Base-by-base conservation (phyloP, 2,888 invertebrate genomes). In the Sacculina carcini region DNA sequence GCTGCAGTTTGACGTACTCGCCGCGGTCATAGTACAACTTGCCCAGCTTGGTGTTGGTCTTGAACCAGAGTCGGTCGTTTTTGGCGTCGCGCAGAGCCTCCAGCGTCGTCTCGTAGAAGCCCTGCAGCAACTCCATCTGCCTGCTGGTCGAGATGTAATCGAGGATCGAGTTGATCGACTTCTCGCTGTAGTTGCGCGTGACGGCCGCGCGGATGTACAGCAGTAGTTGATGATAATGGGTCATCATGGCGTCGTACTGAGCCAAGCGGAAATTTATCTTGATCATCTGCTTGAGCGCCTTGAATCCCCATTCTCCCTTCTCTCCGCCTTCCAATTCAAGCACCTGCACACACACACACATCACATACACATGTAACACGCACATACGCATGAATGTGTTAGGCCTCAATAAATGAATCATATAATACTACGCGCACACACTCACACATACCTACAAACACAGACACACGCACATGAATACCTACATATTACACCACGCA, bases 221-320 rank as follows among this genome's bases (percentile, higher is more conserved):
- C 51, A 99, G 71, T 51, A 98, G 71, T 65, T 92, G 87, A 64
- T 94, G 90, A 67, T 99, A 98, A 57, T 89, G 73, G 5, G 73
- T 69, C 85, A 92, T 87, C 90, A 92, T 92, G 68, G 92, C 87
- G 57, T 79, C 78, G 66, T 83, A 92, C 66, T 92, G 89, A 51
- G 75, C 73, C 89, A 89, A 65, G 44, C 67, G 67, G 66, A 98
- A 98, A 66, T 94, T 92, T 55, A 99, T 96, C 70, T 98, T 98
- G 48, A 98, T 94, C 96, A 99, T 99, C 67, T 98, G 98, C 65
- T 98, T 98, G 16, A 99, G 73, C 1, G 98, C 96, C 66, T 96
- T 99, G 66, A 98, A 98, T 0, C 98, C 98, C 98, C 98, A 98
- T 72, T 98, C 98, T 51, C 96, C 96, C 66, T 98, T 98, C 59